Evolutionary conservation across 2,888 invertebrate species (phyloP), one percentile per base, ranked within the genome.

Genomic region (Troides oblongomaculatus): DNA sequence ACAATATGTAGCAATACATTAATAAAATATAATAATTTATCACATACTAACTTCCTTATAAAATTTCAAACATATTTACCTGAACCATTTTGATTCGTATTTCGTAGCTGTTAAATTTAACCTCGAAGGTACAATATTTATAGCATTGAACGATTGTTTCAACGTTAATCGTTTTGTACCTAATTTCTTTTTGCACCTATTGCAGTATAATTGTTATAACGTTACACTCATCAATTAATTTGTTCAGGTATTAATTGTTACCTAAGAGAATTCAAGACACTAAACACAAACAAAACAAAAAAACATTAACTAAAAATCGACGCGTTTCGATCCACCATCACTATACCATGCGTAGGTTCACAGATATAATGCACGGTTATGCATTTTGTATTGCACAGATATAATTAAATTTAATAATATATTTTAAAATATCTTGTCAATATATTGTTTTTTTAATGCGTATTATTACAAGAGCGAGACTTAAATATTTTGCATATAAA

Each of bases 71-170:
- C 72, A 68, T 76, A 76, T 76, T 71, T 80, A 90, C 90, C 88
- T 90, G 90, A 78, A 90, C 90, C 90, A 90, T 90, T 83, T 81
- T 89, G 86, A 73, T 77, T 68, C 43, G 58, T 25, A n/a, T 71
- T 72, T 72, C 46, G 25, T 62, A 17, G 43, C 64, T 65, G 43
- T 62, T 63, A 21, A 68, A 64, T 58, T 53, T 68, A 66, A 68
- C 64, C 67, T 62, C 50, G 43, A 23, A 65, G 21, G 56, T 14
- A 66, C 60, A 63, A 66, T 68, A 68, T 53, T 68, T 36, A 46
- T 63, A 57, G 59, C 66, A 67, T 64, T 64, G 50, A 60, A 64
- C 23, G 36, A 64, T 50, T 66, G 30, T 62, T 43, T 62, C 10
- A 62, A 61, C 56, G 25, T 4, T 58, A 43, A 64, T 23, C n/a